Base-by-base conservation (phyloP, 2,113 vertebrate genomes). In the Oenanthe oenanthe region DNA sequence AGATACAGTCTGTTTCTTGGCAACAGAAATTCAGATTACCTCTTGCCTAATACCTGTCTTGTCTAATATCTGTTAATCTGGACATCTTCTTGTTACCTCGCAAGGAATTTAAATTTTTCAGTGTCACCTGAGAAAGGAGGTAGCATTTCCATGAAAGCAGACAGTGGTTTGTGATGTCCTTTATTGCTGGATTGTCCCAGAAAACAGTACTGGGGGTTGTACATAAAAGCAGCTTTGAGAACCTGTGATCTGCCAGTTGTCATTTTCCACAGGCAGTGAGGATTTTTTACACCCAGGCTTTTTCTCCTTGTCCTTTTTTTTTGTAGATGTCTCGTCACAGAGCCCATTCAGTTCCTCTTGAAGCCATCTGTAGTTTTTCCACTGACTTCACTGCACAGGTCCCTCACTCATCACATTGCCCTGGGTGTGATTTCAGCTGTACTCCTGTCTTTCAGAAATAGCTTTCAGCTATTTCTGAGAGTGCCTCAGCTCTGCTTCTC, bases 301-400 rank as follows among this genome's bases (percentile, higher is more conserved):
- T 83, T 79, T 45, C 16, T 48, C 75, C 63, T 42, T 51, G 63
- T 86, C 32, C 29, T 85, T 85, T 79, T 76, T 61, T 61, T 82
- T 82, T 67, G 80, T 85, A 83, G 50, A 32, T 82, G 82, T 25
- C 82, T 92, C 3, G 0, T 76, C 45, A 32, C 34, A 34, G 42
- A 62, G 26, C 42, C 75, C 60, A 32, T 90, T 80, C 82, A 70
- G 24, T 77, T 92, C 83, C 63, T 88, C 17, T 15, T 54, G 72
- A 77, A 88, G 60, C 26, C 88, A 88, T 79, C 42, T 95, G 68
- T 76, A 79, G 76, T 90, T 93, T 96, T 92, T 32, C 88, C 85
- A 60, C 68, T 92, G 90, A 73, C 63, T 93, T 86, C 75, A 77
- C 25, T 63, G 85, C 63, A 58, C 51, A 76, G 56, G 40, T 51